A percentile compares a stretch with the other conserved stretches of the same genome.
Evolutionary conservation across 2,888 invertebrate genomes (phyloP).

Genomic region (Heteromyza rotundicornis): DNA sequence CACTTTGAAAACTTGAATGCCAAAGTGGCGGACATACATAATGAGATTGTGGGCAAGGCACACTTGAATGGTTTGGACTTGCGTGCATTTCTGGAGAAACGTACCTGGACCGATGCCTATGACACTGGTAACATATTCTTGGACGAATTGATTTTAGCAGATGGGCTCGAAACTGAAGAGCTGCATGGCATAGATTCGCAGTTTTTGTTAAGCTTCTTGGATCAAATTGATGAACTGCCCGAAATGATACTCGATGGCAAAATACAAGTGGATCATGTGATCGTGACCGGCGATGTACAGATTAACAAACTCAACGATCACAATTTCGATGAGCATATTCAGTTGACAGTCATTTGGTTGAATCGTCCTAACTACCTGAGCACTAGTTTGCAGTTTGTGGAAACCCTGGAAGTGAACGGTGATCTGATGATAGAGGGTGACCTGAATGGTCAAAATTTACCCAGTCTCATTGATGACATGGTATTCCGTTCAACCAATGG

Average conservation of each 20-base stretch:
- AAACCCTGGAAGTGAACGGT: conserved; percentile 40
- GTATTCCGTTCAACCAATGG: conserved; percentile 56
- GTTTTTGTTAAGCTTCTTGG: conserved; percentile 46
- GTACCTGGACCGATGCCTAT: conserved; percentile 37
- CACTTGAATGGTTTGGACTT: conserved; percentile 55
- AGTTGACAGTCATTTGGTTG: conserved; percentile 59
- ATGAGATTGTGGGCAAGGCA: conserved; percentile 55
- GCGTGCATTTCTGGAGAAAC: conserved; percentile 48
- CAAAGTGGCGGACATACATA: conserved; percentile 49
- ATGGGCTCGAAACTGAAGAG: conserved; percentile 47
- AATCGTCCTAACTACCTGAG: conserved; percentile 58
- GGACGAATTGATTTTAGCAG: conserved; percentile 51
- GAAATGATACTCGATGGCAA: conserved; percentile 58
- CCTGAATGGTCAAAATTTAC: conserved; percentile 57
- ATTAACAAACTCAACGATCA: conserved; percentile 43
- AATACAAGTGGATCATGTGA: conserved; percentile 61
- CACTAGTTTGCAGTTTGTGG: conserved; percentile 46
- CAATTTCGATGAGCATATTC: conserved; percentile 47
- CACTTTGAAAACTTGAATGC: conserved; percentile 49
- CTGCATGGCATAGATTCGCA: conserved; percentile 60
- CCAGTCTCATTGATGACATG: conserved; percentile 58
- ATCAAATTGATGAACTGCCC: conserved; percentile 50
- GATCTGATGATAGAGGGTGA: conserved; percentile 49
- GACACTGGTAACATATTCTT: conserved; percentile 42
- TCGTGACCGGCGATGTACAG: conserved; percentile 50